phyloP scores from a whole-genome alignment of 2,113 vertebrate genomes.

The Emydocephalus ijimae region DNA sequence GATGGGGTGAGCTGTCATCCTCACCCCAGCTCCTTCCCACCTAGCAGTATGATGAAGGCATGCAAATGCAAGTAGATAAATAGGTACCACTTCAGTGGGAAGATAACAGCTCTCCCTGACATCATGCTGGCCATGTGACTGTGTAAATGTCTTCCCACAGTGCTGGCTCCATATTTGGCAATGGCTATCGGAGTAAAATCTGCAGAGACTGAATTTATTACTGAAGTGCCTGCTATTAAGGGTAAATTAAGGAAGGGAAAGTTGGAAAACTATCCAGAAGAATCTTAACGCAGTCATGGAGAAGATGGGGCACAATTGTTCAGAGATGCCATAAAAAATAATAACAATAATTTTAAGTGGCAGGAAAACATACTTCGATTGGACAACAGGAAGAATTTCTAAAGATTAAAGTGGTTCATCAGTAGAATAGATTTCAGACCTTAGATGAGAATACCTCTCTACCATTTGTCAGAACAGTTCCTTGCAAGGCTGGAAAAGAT shows the following conservation, averaged over 20 bases:
- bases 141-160: not conserved
- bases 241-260: constrained; percentile 34
- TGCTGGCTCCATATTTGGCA: not conserved
- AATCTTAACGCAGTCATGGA: not conserved
- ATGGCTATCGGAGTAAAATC: not conserved
- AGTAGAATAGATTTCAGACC: not conserved
- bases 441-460: not conserved
- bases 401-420: not conserved
- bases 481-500: not conserved
- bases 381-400: not conserved
- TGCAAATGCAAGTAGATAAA: not conserved
- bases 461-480: not conserved
- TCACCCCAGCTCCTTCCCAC: not conserved
- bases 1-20: not conserved
- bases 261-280: not conserved
- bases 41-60: not conserved
- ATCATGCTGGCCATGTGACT: not conserved
- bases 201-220: not conserved
- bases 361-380: not conserved
- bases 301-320: not conserved
- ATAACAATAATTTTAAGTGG: not conserved
- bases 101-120: not conserved
- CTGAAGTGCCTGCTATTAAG: constrained; percentile 51
- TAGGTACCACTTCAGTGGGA: not conserved
- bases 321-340: not conserved